Evolutionary conservation across 1,140 invertebrate species (phyloP).

Genomic region (Cydia splendana): DNA sequence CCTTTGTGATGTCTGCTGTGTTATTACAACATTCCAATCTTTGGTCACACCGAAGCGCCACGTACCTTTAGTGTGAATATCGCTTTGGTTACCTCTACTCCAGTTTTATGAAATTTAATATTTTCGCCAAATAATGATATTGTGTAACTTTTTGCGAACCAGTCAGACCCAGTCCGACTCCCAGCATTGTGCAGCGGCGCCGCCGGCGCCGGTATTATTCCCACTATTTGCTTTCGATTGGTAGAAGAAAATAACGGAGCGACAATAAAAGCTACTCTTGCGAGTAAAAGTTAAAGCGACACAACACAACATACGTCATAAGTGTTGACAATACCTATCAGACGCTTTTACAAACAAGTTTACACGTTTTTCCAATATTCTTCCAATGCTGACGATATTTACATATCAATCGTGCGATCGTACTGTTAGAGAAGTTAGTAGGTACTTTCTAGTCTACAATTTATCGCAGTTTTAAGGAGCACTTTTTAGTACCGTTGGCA

Average conservation of each 20-base stretch:
- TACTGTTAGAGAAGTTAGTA: background rate
- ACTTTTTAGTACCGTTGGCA: no score
- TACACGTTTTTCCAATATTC: slow-evolving; percentile 1
- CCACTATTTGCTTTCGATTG: background rate
- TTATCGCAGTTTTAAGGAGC: no score
- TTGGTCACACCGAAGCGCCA: slow-evolving; percentile 2
- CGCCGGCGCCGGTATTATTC: background rate
- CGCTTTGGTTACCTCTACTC: background rate
- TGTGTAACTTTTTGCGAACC: slow-evolving; percentile 21
- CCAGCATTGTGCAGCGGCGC: background rate
- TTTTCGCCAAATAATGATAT: background rate
- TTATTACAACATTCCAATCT: background rate
- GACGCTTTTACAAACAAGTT: background rate
- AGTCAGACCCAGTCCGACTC: background rate
- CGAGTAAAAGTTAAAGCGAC: background rate
- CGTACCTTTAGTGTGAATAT: background rate
- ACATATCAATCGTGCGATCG: background rate
- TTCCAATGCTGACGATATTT: background rate
- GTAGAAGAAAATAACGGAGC: background rate
- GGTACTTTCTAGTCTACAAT: background rate
- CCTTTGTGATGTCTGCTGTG: background rate
- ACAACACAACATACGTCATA: background rate
- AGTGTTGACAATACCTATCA: background rate
- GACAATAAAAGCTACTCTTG: background rate
- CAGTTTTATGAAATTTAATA: background rate